Conservation (phyloP, 2,113 vertebrate species). For the Psettodes erumei region DNA sequence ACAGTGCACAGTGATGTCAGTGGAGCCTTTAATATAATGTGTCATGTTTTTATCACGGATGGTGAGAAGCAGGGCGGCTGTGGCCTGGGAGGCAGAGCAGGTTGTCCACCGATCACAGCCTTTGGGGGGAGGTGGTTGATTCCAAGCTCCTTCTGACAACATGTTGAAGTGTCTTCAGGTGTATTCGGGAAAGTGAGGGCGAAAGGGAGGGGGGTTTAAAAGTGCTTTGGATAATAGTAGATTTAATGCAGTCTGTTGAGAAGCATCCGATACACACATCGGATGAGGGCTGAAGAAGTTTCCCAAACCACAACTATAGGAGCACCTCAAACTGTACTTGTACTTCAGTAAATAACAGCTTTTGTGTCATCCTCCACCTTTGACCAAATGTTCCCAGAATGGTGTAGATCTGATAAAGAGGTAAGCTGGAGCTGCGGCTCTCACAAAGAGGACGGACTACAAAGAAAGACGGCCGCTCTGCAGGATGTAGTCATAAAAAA, state of each 20-base stretch:
- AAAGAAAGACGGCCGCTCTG: constrained; percentile 25
- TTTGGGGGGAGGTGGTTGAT: constrained; percentile 2
- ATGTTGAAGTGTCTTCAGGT: not conserved
- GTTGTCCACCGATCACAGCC: too few species aligned
- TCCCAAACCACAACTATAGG: not conserved
- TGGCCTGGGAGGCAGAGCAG: not conserved
- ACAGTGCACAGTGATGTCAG: too few species aligned
- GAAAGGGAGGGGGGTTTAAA: not conserved
- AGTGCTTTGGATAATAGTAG: not conserved
- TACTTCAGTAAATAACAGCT: not conserved
- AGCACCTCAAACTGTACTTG: not conserved
- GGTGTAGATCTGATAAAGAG: constrained; percentile 8
- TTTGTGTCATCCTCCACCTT: not conserved
- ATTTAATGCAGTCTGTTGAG: not conserved
- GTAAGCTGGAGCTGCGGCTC: constrained; percentile 3
- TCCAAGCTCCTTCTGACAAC: not conserved
- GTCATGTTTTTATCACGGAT: too few species aligned
- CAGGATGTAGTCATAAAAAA: constrained; percentile 60
- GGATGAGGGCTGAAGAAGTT: not conserved
- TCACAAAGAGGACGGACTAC: constrained; percentile 17
- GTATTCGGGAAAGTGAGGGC: not conserved
- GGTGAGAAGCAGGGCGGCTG: too few species aligned
- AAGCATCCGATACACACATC: not conserved
- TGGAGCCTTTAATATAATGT: not conserved
- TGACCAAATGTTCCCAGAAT: constrained; percentile 16